A percentile compares a stretch with the other conserved stretches of the same genome.
Evolutionary conservation across 2,888 invertebrate genomes (phyloP).

Genomic region (Pheosia tremula): DNA sequence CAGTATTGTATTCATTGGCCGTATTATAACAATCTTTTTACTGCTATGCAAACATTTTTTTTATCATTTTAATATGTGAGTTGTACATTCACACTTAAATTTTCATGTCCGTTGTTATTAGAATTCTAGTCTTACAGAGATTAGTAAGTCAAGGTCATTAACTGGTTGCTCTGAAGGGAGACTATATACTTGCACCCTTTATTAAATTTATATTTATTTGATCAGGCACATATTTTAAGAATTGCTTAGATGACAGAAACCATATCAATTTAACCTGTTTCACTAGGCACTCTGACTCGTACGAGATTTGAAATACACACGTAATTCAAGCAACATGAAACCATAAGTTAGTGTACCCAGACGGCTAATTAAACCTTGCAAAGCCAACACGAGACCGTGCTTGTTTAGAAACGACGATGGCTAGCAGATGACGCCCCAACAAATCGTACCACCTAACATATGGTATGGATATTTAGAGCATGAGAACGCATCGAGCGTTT

Average conservation of each 20-base stretch:
- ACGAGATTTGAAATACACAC: conserved; percentile 34
- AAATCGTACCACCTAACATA: conserved; percentile 82
- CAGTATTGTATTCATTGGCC: conserved; percentile 2
- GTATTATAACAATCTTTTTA: conserved; percentile 13
- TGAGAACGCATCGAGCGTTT: conserved; percentile 75
- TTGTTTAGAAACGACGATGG: conserved; percentile 75
- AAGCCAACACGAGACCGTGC: conserved; percentile 71
- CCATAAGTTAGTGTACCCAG: conserved; percentile 71
- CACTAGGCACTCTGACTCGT: too few species aligned
- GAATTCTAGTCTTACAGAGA: too few species aligned
- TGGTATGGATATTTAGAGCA: conserved; percentile 83
- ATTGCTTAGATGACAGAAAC: too few species aligned
- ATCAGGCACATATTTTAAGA: too few species aligned
- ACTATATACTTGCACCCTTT: too few species aligned
- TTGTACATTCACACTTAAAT: too few species aligned
- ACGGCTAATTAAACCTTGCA: conserved; percentile 77
- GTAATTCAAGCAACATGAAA: conserved; percentile 72
- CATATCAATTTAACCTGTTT: too few species aligned
- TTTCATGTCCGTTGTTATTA: too few species aligned
- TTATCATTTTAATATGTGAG: too few species aligned
- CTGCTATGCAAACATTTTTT: not conserved
- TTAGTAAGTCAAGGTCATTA: too few species aligned
- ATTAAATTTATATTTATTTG: too few species aligned
- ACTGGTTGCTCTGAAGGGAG: too few species aligned
- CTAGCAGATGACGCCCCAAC: conserved; percentile 82